Conservation (phyloP, 1,140 invertebrate species). For the Carposina sasakii region DNA sequence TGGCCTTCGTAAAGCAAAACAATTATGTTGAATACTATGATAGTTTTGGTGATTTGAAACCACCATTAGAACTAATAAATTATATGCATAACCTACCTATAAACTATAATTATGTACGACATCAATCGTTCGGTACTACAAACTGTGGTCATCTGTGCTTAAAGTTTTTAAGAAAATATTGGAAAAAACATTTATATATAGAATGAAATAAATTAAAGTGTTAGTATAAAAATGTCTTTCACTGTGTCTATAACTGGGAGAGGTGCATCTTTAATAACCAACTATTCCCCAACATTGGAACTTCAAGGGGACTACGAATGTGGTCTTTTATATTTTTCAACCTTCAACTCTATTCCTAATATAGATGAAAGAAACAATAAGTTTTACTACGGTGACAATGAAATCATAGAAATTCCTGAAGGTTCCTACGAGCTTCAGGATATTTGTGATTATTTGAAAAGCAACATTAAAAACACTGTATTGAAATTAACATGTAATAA, state of each 20-base stretch:
- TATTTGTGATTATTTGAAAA: conserved; percentile 19
- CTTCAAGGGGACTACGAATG: conserved; percentile 17
- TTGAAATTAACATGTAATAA: conserved; percentile 20
- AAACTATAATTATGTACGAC: not conserved
- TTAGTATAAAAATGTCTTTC: conserved; percentile 5
- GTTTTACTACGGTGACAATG: conserved; percentile 16
- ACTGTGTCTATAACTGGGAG: not conserved
- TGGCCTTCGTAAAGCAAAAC: conserved; percentile 38
- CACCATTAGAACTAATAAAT: conserved; percentile 36
- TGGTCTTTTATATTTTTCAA: conserved; percentile 19
- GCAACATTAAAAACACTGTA: conserved; percentile 7
- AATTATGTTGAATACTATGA: conserved; percentile 31
- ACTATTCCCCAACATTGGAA: conserved; percentile 22
- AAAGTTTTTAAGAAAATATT: not conserved
- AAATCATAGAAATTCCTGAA: conserved; percentile 18
- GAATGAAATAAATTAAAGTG: not conserved
- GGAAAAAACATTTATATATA: conserved; percentile 14
- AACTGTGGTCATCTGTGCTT: conserved; percentile 7
- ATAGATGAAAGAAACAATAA: conserved; percentile 15
- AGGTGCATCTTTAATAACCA: conserved; percentile 12
- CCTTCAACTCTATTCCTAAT: conserved; percentile 23
- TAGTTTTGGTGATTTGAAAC: conserved; percentile 41
- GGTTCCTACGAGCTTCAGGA: conserved; percentile 25
- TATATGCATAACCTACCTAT: conserved; percentile 24
- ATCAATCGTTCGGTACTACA: not conserved